phyloP scores from a whole-genome alignment of 2,113 vertebrate genomes.

The Pungitius pungitius region DNA sequence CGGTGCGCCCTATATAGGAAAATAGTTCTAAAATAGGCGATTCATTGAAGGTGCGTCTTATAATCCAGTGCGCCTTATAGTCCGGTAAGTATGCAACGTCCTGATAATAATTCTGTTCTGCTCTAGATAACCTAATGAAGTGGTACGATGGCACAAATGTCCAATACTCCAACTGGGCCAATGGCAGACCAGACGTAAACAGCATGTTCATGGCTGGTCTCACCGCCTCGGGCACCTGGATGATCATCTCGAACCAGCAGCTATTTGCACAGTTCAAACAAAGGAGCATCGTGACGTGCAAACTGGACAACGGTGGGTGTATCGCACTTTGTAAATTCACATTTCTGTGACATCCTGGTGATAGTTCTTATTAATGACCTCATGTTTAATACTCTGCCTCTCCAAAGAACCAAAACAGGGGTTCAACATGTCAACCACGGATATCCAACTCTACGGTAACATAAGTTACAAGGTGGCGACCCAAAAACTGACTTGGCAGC shows the following conservation, averaged over 20 bases:
- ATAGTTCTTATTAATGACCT: not conserved
- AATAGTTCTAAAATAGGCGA: too few relatives aligned
- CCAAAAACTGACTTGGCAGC: conserved; percentile 86
- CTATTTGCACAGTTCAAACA: conserved; percentile 80
- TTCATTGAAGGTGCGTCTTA: too few relatives aligned
- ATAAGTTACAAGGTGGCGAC: conserved; percentile 83
- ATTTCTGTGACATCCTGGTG: not conserved
- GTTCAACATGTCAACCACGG: conserved; percentile 73
- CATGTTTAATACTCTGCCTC: not conserved
- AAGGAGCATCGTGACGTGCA: conserved; percentile 88
- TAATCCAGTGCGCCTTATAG: too few relatives aligned
- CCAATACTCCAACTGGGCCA: conserved; percentile 90
- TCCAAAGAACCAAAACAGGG: conserved; percentile 74
- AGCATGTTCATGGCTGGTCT: conserved; percentile 86
- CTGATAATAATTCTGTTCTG: conserved; percentile 29
- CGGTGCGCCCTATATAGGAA: too few relatives aligned
- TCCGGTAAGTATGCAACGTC: not conserved
- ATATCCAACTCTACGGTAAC: conserved; percentile 76
- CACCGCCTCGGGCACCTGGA: conserved; percentile 84
- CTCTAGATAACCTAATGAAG: conserved; percentile 82
- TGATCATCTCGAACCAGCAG: conserved; percentile 71
- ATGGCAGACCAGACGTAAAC: conserved; percentile 82
- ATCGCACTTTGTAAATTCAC: not conserved
- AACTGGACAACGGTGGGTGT: conserved; percentile 88
- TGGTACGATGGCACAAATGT: conserved; percentile 91